Percentiles rank a stretch among this genome's conserved stretches.
phyloP scores from a whole-genome alignment of 2,797 vertebrate genomes.

The Gallinago stenura region DNA sequence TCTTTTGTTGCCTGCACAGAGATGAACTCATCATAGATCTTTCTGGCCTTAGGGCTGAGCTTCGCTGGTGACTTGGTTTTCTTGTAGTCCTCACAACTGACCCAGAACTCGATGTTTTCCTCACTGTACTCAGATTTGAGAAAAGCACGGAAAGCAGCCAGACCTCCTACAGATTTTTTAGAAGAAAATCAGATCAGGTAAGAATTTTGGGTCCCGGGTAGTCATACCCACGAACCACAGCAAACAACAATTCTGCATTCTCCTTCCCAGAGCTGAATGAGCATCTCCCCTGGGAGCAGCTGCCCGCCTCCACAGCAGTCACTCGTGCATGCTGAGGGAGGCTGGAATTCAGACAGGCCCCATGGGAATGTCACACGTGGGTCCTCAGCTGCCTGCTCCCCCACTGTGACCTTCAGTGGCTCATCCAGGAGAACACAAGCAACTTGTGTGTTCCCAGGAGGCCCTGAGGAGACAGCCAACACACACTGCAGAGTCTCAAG shows the following conservation, averaged over 20 bases:
- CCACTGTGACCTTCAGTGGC: constrained; percentile 23
- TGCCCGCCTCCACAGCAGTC: neutral
- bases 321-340: rapidly evolving
- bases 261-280: neutral
- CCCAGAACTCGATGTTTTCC: constrained; percentile 94
- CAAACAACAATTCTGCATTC: neutral
- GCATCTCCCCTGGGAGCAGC: neutral
- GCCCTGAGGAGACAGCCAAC: constrained; percentile 68
- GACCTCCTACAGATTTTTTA: constrained; percentile 79
- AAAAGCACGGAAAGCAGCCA: constrained; percentile 85
- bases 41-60: constrained; percentile 82
- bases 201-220: neutral
- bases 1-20: constrained; percentile 87
- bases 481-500: constrained; percentile 66
- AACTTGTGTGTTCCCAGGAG: constrained; percentile 29
- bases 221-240: rapidly evolving
- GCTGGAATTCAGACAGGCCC: neutral
- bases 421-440: constrained; percentile 17
- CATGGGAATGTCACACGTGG: neutral
- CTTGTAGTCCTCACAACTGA: constrained; percentile 91
- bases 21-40: constrained; percentile 88
- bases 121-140: constrained; percentile 91
- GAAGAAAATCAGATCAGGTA: neutral
- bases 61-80: constrained; percentile 78
- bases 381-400: neutral